A percentile compares a stretch with the other conserved stretches of the same genome.
These are phyloP conservation scores for Cheilosia impressa DNA, from an alignment of 2,888 invertebrate genomes.

Conservation along the genomic window DNA sequence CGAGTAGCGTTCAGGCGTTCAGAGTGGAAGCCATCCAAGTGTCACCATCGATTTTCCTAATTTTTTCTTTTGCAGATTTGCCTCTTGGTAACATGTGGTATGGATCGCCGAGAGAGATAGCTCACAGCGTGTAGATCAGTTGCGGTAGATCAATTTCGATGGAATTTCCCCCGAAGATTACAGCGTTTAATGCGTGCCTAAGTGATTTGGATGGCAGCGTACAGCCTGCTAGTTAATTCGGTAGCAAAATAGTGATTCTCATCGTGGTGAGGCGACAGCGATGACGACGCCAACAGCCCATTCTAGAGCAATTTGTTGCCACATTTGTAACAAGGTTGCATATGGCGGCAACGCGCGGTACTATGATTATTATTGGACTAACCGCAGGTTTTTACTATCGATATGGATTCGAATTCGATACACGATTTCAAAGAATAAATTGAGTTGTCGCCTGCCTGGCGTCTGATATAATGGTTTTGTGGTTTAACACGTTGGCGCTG, in stretches of 20 bases:
- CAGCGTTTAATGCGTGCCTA: conserved; percentile 11
- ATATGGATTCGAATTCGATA: conserved; percentile 68
- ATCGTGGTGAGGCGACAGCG: neutral
- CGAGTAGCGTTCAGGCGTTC: conserved; percentile 45
- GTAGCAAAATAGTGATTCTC: neutral
- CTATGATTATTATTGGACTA: conserved; percentile 30
- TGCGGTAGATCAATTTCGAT: conserved; percentile 65
- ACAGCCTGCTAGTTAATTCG: conserved; percentile 5
- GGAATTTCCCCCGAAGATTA: conserved; percentile 65
- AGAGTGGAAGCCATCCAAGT: conserved; percentile 65
- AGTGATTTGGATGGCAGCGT: conserved; percentile 24
- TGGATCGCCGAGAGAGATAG: neutral
- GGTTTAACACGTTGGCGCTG: conserved; percentile 49
- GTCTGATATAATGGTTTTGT: conserved; percentile 48
- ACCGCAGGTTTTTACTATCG: conserved; percentile 57
- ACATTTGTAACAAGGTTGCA: conserved; percentile 61
- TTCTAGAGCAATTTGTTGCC: conserved; percentile 56
- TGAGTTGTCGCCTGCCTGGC: conserved; percentile 69
- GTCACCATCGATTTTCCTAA: conserved; percentile 73
- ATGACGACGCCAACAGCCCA: neutral
- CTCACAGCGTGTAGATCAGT: neutral
- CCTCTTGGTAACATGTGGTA: conserved; percentile 13
- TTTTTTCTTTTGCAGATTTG: conserved; percentile 44
- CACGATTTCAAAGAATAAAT: conserved; percentile 66
- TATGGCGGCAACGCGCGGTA: conserved; percentile 27